Evolutionary conservation across 2,113 vertebrate genomes (phyloP), one percentile per base, ranked within the genome.

Genomic region (Oncorhynchus keta): DNA sequence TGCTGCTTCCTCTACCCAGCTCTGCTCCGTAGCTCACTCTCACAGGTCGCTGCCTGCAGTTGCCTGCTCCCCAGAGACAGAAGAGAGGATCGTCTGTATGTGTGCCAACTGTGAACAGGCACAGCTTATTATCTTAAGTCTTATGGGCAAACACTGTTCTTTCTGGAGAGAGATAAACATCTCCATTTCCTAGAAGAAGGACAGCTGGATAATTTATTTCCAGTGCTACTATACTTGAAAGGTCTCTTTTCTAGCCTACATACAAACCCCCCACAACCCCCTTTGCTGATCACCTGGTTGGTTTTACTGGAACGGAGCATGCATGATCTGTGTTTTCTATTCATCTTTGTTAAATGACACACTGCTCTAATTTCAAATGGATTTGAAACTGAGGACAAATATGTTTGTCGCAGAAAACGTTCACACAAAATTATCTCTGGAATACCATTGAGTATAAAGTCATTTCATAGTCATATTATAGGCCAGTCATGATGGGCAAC

Each of bases 171-270:
- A 93, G 91, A 91, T 89, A 90, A 92, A 91, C 90, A 91, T 85
- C 81, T 90, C 86, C 83, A 88, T 86, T 91, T 89, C 87, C 89
- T 88, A 87, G 89, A 89, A 91, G 22, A n/a, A 85, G 85, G 91
- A 90, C 93, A 94, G 92, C 93, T 93, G 92, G 92, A 93, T 86
- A 55, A 55, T 55, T 16, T 91, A 91, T 90, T 90, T 88, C 90
- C 89, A 88, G 84, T 74, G 80, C 16, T 16, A 55, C 39, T 45
- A 83, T 80, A 91, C 90, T 91, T 91, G 89, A 93, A 92, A 87
- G 90, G 89, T 90, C 84, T 89, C 86, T 90, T 87, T 91, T 35
- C 32, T 45, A 16, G 26, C 16, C 16, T 39, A 28, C 3, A 13
- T 39, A 28, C 3, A 13, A 20, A 28, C 18, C 32, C 67, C 1